phyloP scores from a whole-genome alignment of 2,797 vertebrate species.

The Novumbra hubbsi region DNA sequence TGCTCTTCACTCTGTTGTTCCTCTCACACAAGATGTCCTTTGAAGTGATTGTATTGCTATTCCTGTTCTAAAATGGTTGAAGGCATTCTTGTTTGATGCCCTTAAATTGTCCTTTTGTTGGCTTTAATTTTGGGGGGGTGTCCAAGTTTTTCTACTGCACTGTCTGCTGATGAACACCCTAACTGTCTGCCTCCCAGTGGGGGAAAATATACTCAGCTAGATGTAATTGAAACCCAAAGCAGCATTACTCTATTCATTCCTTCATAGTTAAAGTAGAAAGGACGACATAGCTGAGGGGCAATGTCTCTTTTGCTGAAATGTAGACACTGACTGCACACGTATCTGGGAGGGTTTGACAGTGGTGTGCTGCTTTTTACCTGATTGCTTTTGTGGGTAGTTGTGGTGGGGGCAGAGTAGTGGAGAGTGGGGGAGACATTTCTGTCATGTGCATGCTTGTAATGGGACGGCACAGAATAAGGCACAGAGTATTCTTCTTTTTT shows the following conservation, averaged over 20 bases:
- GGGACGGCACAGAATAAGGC: neutral
- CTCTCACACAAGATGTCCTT: neutral
- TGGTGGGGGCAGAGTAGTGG: slow-evolving; percentile 18
- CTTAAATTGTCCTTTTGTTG: neutral
- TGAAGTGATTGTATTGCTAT: slow-evolving; percentile 6
- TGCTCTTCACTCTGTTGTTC: neutral
- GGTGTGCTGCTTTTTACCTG: slow-evolving; percentile 19
- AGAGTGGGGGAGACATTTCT: slow-evolving; percentile 24
- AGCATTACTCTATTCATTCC: slow-evolving; percentile 8
- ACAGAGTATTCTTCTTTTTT: slow-evolving; percentile 10
- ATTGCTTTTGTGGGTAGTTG: slow-evolving; percentile 21
- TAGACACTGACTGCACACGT: neutral
- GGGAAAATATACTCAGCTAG: neutral
- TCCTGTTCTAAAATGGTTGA: neutral
- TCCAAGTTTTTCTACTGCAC: neutral
- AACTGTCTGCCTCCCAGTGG: neutral
- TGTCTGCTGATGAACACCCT: neutral
- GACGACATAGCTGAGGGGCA: neutral
- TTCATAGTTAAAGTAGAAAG: neutral
- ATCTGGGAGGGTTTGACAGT: neutral
- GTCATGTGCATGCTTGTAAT: slow-evolving; percentile 36
- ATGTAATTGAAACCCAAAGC: slow-evolving; percentile 1
- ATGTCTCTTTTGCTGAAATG: neutral
- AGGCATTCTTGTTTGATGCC: neutral
- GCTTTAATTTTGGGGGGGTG: neutral